These are phyloP conservation scores for Gastrophryne carolinensis DNA, from an alignment of 2,797 vertebrate species.

Conservation along the genomic window DNA sequence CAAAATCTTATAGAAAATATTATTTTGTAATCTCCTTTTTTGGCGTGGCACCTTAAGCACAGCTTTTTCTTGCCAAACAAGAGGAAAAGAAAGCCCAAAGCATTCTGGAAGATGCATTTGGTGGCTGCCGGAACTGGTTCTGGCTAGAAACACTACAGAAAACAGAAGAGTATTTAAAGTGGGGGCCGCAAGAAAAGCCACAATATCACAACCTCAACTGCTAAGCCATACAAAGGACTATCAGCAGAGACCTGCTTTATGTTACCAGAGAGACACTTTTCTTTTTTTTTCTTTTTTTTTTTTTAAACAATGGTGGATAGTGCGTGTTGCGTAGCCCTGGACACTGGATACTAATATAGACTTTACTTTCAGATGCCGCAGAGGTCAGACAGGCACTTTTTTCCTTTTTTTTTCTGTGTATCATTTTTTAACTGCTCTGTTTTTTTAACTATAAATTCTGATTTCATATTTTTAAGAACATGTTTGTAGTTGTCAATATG, in stretches of 20 bases:
- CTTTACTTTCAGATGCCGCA: not conserved
- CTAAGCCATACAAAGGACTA: not conserved
- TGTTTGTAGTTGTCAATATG: slow-evolving; percentile 1
- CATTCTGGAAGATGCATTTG: not conserved
- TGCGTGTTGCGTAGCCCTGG: not conserved
- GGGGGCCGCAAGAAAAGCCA: not conserved
- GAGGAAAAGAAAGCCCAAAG: not conserved
- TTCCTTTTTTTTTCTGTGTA: not conserved
- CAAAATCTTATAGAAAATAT: slow-evolving; percentile 10
- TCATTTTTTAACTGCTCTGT: not conserved
- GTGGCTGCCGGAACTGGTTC: not conserved
- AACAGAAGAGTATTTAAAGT: slow-evolving; percentile 1
- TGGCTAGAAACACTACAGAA: not conserved
- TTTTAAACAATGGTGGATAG: not conserved
- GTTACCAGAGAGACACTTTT: not conserved
- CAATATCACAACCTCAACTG: not conserved
- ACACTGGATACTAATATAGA: slow-evolving; percentile 3
- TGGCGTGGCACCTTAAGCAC: slow-evolving; percentile 9
- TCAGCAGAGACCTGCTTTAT: not conserved
- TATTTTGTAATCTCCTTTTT: slow-evolving; percentile 9
- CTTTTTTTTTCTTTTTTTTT: no score
- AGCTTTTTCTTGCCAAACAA: not conserved
- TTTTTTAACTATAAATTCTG: not conserved
- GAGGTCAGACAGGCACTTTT: slow-evolving; percentile 3
- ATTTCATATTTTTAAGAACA: not conserved